Evolutionary conservation across 1,140 invertebrate species (phyloP), one percentile per base, ranked within the genome.

Genomic region (Catajapyx aquilonaris): DNA sequence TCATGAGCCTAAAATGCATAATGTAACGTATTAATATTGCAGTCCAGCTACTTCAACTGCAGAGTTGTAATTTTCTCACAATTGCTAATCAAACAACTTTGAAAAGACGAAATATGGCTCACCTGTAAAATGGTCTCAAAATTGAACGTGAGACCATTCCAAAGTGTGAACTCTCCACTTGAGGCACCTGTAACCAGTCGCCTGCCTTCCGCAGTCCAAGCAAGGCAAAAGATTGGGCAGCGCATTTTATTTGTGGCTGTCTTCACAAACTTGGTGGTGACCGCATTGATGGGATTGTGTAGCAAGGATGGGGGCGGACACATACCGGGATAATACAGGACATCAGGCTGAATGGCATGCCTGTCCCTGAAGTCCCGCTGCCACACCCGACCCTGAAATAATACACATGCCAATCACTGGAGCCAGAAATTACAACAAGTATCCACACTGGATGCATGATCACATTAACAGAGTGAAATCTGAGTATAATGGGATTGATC

Each of bases 81-180:
- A 33, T 15, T 32, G 22, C 5, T 20, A 35, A 22, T n/a, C n/a
- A n/a, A n/a, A n/a, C n/a, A n/a, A n/a, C n/a, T n/a, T n/a, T 36
- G 28, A 20, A 4, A 34, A 5, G 33, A 20, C 36, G 16, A 35
- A 20, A 11, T 22, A 41, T 34, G 25, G 55, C 48, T 56, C 62
- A 90, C 86, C 73, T 99, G 95, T 31, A 98, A 64, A 59, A 99
- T 99, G 31, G 95, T 99, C 68, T 99, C 95, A 66, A 99, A 99
- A 64, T 99, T 99, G 60, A 99, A 99, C 5, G 94, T 98, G 4
- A 98, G 68, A 16, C 95, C 95, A 68, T 99, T 98, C 95, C 95
- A 99, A 2, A 99, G 62, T 0, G 95, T 99, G 53, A 99, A 98
- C 61, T 99, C 95, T 16, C 95, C 95, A 44, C 88, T 95, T 1